These are phyloP conservation scores for Triplophysa tibetana DNA, from an alignment of 2,113 vertebrate species.

Conservation along the genomic window DNA sequence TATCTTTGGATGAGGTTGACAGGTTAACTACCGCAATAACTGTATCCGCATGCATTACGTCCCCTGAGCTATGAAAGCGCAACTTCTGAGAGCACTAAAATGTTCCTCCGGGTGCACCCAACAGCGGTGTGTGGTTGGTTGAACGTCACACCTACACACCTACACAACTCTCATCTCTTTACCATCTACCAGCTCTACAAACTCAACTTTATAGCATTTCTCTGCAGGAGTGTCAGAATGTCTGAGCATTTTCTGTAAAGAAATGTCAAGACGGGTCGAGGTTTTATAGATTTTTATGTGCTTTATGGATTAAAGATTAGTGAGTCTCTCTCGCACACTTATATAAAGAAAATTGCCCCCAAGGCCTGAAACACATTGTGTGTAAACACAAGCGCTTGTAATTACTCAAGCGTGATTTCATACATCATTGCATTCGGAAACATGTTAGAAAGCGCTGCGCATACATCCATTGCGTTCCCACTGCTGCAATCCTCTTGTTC, in stretches of 20 bases:
- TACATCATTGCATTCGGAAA: too few relatives aligned
- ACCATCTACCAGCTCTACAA: conserved; percentile 13
- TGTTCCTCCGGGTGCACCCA: neutral
- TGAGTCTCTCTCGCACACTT: neutral
- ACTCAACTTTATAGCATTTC: neutral
- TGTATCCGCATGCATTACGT: neutral
- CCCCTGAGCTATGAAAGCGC: neutral
- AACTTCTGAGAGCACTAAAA: neutral
- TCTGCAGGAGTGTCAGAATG: conserved; percentile 11
- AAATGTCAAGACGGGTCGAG: conserved; percentile 7
- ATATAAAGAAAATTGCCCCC: neutral
- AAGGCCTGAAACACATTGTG: neutral
- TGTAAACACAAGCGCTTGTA: conserved; percentile 11
- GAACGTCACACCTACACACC: neutral
- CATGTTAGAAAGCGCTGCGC: too few relatives aligned
- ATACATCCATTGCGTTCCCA: too few relatives aligned
- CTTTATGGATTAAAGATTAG: conserved; percentile 7
- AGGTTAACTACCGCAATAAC: too few relatives aligned
- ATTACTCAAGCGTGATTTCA: neutral
- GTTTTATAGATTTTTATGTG: neutral
- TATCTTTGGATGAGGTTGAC: too few relatives aligned
- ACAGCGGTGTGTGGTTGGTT: neutral
- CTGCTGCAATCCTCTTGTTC: too few relatives aligned
- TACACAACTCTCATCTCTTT: neutral
- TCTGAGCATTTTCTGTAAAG: conserved; percentile 5